Evolutionary conservation across 1,140 invertebrate genomes (phyloP), one percentile per base, ranked within the genome.

Genomic region (Drosophila novamexicana): DNA sequence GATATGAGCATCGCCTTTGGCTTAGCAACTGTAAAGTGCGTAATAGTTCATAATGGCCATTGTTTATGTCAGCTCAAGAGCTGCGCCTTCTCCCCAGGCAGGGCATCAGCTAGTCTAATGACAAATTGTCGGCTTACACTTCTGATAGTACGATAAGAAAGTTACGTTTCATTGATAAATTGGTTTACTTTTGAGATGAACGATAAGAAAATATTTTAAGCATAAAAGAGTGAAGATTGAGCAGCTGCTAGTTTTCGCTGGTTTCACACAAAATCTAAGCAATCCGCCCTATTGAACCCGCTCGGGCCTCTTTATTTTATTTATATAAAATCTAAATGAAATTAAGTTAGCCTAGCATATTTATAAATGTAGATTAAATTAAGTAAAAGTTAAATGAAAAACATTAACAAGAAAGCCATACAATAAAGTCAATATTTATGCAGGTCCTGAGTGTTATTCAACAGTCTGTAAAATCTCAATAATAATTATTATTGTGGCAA

Each of bases 11-110:
- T 63, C 66, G 59, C 53, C 44, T 52, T 75, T 64, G 72, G 72
- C 67, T 75, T 75, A 70, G 29, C 72, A 70, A 75, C 53, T 75
- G 66, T 58, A 53, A 61, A 58, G 39, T 73, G 68, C 47, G 58
- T 83, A 83, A 83, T 77, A 80, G 81, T 74, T 44, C 64, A 70
- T 83, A 80, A 83, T 84, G 64, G 40, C 42, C 61, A 69, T 71
- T 76, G 63, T 72, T 83, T 47, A 57, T 67, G 56, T 52, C 63
- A 58, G 64, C 63, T 73, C 62, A 77, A 47, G 64, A n/a, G 42
- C 9, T 32, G 14, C 16, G 7, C 22, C 4, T 29, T 0, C 22
- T 29, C 22, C 22, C 22, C 22, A 54, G 34, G 34, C 8, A 9
- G n/a, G 18, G 18, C n/a, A 2, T 1, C 32, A 44, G 36, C 22